Percentiles rank a stretch among this genome's conserved stretches.
phyloP scores from a whole-genome alignment of 30 jellyfish, hydroid and myxozoan genomes.

The Pseudorhiza aurosa region DNA sequence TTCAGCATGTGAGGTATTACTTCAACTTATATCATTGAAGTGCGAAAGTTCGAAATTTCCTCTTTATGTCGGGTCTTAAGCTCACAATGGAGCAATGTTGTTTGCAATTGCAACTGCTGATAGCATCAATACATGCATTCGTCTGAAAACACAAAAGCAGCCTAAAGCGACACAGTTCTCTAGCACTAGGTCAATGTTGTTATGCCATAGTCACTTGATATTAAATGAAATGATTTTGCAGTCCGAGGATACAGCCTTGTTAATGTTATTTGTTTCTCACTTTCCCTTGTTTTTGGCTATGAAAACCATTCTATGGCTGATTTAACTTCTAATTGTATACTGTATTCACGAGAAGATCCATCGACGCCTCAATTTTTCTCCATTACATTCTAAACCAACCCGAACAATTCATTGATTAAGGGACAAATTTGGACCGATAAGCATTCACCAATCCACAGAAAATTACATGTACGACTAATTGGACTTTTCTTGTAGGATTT shows the following conservation, averaged over 20 bases:
- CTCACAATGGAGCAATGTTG: no score
- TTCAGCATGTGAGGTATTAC: no score
- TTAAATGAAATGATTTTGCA: no score
- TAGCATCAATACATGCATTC: no score
- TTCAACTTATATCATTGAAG: no score
- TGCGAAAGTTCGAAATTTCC: no score
- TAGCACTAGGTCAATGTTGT: no score
- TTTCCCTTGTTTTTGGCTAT: background rate
- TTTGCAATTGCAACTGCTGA: no score
- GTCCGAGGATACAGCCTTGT: background rate
- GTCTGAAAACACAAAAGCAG: no score
- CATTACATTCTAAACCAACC: background rate
- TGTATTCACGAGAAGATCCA: background rate
- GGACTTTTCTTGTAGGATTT: background rate
- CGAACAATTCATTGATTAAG: constrained; percentile 5
- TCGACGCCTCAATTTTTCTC: constrained; percentile 10
- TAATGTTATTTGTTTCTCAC: background rate
- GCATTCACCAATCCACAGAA: constrained; percentile 1
- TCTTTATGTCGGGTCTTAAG: no score
- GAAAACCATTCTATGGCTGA: background rate
- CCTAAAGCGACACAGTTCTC: no score
- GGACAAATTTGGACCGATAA: background rate
- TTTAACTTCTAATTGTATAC: background rate
- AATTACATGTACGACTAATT: background rate
- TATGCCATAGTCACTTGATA: no score